Evolutionary conservation across 2,113 vertebrate species (phyloP).

Genomic region (Phaethon lepturus): DNA sequence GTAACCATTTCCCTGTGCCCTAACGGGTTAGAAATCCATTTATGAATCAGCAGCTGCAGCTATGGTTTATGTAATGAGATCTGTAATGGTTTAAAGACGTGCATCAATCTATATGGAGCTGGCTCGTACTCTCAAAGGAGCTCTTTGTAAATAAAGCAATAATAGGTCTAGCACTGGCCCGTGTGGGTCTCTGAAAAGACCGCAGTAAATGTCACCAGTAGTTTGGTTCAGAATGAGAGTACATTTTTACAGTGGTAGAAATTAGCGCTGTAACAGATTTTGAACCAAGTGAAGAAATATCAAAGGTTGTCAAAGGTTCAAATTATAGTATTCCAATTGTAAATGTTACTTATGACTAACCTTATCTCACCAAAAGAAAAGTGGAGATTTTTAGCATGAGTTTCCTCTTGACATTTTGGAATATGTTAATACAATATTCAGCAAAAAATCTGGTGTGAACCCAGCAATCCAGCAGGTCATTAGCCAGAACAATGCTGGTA

Average conservation of each 20-base stretch:
- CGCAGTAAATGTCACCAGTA: constrained; percentile 8
- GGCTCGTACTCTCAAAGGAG: not conserved
- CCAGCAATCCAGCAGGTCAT: not conserved
- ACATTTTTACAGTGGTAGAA: not conserved
- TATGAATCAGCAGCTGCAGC: not conserved
- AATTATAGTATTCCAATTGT: not conserved
- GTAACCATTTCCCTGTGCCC: not conserved
- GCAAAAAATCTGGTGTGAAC: not conserved
- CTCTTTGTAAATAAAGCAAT: constrained; percentile 4
- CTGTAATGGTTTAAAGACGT: not conserved
- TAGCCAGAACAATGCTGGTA: not conserved
- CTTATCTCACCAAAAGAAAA: not conserved
- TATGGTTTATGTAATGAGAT: not conserved
- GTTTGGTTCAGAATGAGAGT: not conserved
- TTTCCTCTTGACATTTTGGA: not conserved
- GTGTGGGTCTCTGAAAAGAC: not conserved
- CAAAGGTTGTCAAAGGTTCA: constrained; percentile 3
- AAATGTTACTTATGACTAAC: not conserved
- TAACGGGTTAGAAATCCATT: not conserved
- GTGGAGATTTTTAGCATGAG: not conserved
- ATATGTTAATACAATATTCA: not conserved
- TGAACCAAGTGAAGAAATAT: not conserved
- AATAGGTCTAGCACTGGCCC: not conserved
- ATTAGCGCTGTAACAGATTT: not conserved
- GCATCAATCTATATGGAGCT: not conserved